Conservation (phyloP, 2,797 vertebrate genomes). For the Sitta carolinensis region DNA sequence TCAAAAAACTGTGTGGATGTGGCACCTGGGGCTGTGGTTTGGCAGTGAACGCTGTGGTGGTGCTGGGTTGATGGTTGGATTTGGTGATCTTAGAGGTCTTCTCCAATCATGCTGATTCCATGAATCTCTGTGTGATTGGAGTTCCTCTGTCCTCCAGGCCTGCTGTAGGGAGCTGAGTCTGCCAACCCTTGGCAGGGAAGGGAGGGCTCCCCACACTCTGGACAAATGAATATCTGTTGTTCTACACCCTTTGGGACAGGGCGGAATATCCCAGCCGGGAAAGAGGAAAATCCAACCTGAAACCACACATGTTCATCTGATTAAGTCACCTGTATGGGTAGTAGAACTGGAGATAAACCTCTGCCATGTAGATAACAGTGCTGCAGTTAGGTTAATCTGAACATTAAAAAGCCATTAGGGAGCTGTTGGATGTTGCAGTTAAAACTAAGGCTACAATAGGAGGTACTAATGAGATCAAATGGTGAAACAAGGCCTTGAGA, state of each 20-base stretch:
- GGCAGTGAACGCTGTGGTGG: neutral
- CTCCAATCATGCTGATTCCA: neutral
- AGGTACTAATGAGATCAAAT: neutral
- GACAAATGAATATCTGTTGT: neutral
- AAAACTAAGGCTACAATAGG: neutral
- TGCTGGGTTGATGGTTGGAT: neutral
- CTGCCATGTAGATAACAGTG: neutral
- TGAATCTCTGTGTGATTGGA: neutral
- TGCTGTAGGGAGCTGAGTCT: neutral
- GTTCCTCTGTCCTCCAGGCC: neutral
- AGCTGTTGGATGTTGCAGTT: neutral
- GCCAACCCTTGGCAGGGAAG: neutral
- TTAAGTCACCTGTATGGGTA: neutral
- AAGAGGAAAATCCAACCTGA: neutral
- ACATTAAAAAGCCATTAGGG: neutral
- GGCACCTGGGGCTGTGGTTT: neutral
- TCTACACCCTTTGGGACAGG: neutral
- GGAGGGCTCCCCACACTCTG: neutral
- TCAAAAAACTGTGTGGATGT: neutral
- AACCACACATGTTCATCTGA: neutral
- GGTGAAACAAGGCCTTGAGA: neutral
- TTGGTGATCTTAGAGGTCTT: neutral
- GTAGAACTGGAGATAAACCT: constrained; percentile 9
- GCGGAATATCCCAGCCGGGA: neutral
- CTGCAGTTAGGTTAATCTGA: constrained; percentile 27